Evolutionary conservation across 2,113 vertebrate genomes (phyloP), one percentile per base, ranked within the genome.

Genomic region (Anolis sagrei): DNA sequence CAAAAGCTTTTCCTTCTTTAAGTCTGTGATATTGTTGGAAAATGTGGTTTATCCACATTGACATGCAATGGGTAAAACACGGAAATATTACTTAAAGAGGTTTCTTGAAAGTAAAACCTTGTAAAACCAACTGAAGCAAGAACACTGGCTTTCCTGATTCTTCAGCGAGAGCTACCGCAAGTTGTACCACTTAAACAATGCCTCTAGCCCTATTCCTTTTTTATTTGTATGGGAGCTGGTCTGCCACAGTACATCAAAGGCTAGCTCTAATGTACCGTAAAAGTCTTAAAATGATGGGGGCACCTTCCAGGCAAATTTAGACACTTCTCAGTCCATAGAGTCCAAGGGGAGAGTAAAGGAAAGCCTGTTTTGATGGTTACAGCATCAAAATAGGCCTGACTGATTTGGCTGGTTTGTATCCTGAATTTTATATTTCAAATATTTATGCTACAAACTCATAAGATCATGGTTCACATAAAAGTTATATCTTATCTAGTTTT

Each of bases 91-190:
- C 19, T 70, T 34, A 82, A 82, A 70, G 66, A 83, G 11, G 14
- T 23, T 48, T 74, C 58, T 49, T 84, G 61, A 85, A 78, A 85
- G 83, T 76, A 70, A 79, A 70, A 79, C 49, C 75, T 78, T 58
- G 83, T 85, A 78, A 78, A 78, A 61, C 34, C 49, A 85, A 68
- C 23, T 85, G 83, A 70, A 69, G 83, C 76, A 85, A 78, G 48
- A 78, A 85, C 39, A n/a, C 64, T 2, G 44, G 70, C 3, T 9
- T 19, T 54, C 69, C 62, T 48, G 70, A 14, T 44, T 76, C 73
- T 76, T 81, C 39, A 76, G n/a, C 70, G 36, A 72, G 49, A 69
- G 29, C 14, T 58, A 36, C 49, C 27, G 77, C 32, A 14, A 73
- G 49, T 82, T 74, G 23, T 61, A 61, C 68, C 25, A 82, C 69